Percentiles rank a stretch among this genome's conserved stretches.
Evolutionary conservation across 2,113 vertebrate species (phyloP).

Genomic region (Tyrannus savana): DNA sequence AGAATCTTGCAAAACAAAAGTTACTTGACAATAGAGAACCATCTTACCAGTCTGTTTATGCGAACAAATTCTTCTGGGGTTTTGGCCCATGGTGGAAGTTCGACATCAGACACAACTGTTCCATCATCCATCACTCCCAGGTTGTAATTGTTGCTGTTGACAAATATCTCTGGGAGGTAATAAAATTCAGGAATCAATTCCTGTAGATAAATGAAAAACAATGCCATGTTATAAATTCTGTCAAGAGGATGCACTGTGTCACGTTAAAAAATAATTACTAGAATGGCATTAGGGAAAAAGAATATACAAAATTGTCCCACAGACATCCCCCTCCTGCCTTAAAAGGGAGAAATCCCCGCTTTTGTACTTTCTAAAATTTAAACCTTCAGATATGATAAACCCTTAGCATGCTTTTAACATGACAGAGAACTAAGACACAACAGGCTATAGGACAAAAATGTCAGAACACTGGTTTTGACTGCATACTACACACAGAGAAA

Average conservation of each 20-base stretch:
- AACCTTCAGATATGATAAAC: background rate
- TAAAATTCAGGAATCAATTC: conserved; percentile 99
- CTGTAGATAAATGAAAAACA: conserved; percentile 77
- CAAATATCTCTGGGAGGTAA: conserved; percentile 99
- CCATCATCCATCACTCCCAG: conserved; percentile 98
- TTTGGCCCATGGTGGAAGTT: conserved; percentile 98
- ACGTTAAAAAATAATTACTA: background rate
- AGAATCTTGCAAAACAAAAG: background rate
- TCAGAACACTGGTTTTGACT: background rate
- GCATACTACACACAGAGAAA: background rate
- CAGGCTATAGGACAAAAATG: background rate
- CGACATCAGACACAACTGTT: conserved; percentile 92
- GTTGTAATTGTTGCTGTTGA: conserved; percentile 95
- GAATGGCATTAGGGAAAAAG: background rate
- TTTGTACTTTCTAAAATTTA: background rate
- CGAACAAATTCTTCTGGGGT: conserved; percentile 97
- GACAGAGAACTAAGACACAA: background rate
- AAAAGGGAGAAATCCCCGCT: background rate
- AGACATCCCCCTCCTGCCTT: background rate
- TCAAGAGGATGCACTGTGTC: background rate
- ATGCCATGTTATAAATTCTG: conserved; percentile 40
- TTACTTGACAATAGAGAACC: conserved; percentile 18
- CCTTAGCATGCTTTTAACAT: background rate
- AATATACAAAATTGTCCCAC: background rate
- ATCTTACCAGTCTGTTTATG: conserved; percentile 93